Percentiles rank a stretch among this genome's conserved stretches.
Conservation (phyloP, 2,797 vertebrate species). For the Takifugu rubripes region DNA sequence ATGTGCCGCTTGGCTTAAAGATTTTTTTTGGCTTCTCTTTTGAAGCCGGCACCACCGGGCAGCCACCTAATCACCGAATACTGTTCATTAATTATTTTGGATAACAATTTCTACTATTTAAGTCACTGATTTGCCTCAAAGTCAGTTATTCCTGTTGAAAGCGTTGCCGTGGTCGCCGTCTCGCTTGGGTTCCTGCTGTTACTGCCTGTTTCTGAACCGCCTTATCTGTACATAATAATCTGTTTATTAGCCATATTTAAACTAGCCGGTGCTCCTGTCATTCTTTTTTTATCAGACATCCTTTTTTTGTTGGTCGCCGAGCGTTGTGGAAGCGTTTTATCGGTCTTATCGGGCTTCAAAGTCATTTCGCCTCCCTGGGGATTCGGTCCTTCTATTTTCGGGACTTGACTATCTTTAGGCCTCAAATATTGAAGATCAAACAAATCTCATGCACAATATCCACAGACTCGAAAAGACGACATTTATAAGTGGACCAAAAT, state of each 20-base stretch:
- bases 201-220: not conserved
- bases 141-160: not conserved
- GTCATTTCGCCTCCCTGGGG: slow-evolving; percentile 39
- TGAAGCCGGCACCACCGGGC: too few species aligned
- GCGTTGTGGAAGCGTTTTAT: slow-evolving; percentile 53
- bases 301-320: slow-evolving; percentile 30
- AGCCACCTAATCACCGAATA: too few species aligned
- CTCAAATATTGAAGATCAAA: slow-evolving; percentile 38
- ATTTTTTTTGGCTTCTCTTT: too few species aligned
- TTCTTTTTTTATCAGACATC: slow-evolving; percentile 42
- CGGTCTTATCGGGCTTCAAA: slow-evolving; percentile 58
- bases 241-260: not conserved
- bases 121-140: not conserved
- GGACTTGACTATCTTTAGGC: slow-evolving; percentile 50
- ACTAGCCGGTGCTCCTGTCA: slow-evolving; percentile 1
- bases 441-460: slow-evolving; percentile 21
- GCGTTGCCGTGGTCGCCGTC: not conserved
- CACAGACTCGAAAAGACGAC: slow-evolving; percentile 12
- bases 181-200: not conserved
- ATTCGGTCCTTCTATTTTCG: slow-evolving; percentile 66
- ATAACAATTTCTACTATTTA: not conserved
- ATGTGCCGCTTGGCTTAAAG: too few species aligned
- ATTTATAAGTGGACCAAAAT: slow-evolving; percentile 8
- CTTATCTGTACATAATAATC: not conserved
- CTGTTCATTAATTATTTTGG: not conserved